Base-by-base conservation (phyloP, 37 sponge, comb jelly and placozoan genomes). In the Oopsacas minuta region DNA sequence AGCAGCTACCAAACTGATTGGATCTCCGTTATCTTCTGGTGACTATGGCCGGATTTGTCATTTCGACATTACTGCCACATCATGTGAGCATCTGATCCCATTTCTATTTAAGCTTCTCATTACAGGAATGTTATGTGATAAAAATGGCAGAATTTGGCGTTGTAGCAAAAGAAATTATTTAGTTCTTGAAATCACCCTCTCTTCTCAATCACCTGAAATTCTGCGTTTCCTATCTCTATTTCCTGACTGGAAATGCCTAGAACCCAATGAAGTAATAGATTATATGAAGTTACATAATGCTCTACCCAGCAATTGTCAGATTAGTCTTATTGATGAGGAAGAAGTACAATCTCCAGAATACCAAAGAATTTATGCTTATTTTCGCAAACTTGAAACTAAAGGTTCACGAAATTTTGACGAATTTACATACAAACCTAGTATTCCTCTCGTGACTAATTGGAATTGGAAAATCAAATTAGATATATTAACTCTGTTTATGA, bases 151-250 rank as follows among this genome's bases (percentile, higher is more conserved):
- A 25, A 61, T 61, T 20, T 61, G 5, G 22, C 75, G 75, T 34
- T 61, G 75, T 61, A 61, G 75, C 75, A 61, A 61, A n/a, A 61
- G 30, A 25, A 61, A 61, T n/a, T 61, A 61, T n/a, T 61, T 32
- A 32, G 22, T 61, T n/a, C 22, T 61, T 20, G 75, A 61, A 12
- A 34, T n/a, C 30, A 61, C 20, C 75, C 20, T 61, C 28, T 61
- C 75, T 12, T 25, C 75, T 3, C 75, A 25, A 10, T 25, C 75
- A 32, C 75, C 75, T 3, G 75, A 61, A 12, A 25, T 61, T 25
- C 20, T 61, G 17, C 7, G 28, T 20, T 61, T 61, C 75, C 30
- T 61, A 3, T 10, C 20, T 25, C 28, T 61, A 61, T 61, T 61
- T 61, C 75, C 75, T 20, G 75, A 25, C 30, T 61, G 75, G 75